Percentiles rank a stretch among this genome's conserved stretches.
phyloP scores from a whole-genome alignment of 2,113 vertebrate species.

The Otus sunia region DNA sequence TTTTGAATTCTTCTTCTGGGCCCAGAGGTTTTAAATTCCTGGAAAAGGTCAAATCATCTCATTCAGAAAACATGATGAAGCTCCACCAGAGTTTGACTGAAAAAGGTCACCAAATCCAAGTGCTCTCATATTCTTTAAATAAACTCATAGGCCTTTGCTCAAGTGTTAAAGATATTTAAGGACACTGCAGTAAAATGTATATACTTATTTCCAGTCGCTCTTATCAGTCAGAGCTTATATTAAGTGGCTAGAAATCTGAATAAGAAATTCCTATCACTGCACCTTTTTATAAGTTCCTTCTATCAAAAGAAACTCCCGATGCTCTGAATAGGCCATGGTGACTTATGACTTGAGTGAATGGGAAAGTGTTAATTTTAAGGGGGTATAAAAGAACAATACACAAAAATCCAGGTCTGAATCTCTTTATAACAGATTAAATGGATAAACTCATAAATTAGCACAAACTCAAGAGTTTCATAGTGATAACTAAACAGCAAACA shows the following conservation, averaged over 20 bases:
- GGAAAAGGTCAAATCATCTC: slow-evolving; percentile 37
- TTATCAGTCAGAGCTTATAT: neutral
- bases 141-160: neutral
- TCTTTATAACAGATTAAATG: neutral
- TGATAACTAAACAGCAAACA: neutral
- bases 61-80: slow-evolving; percentile 1
- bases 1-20: neutral
- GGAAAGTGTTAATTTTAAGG: neutral
- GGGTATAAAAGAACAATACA: neutral
- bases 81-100: neutral
- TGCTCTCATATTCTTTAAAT: neutral
- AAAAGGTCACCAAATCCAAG: slow-evolving; percentile 46
- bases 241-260: neutral
- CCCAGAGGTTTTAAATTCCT: slow-evolving; percentile 14
- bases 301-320: neutral
- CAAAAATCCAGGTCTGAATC: neutral
- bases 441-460: neutral
- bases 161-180: slow-evolving; percentile 1
- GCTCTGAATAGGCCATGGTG: neutral
- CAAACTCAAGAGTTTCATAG: neutral
- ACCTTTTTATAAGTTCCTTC: neutral
- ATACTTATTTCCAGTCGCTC: neutral
- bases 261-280: neutral
- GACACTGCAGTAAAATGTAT: neutral
- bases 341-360: neutral